A percentile compares a stretch with the other conserved stretches of the same genome.
These are phyloP conservation scores for Epicauta chinensis DNA, from an alignment of 1,140 invertebrate species.

Conservation along the genomic window DNA sequence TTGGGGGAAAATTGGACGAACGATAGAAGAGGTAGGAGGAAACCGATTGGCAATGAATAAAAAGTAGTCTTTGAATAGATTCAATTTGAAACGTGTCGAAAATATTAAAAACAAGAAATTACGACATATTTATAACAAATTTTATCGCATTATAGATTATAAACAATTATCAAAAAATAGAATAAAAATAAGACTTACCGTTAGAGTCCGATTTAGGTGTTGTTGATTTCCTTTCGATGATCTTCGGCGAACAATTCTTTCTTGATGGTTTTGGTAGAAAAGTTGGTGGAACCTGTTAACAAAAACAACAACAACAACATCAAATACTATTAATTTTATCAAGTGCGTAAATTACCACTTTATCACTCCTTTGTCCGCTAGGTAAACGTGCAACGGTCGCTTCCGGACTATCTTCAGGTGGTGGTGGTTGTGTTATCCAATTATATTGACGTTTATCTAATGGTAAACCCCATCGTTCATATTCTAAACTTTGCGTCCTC, in stretches of 20 bases:
- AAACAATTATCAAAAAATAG: slow-evolving; percentile 1
- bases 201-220: slow-evolving; percentile 32
- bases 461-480: slow-evolving; percentile 82
- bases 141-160: too few species aligned
- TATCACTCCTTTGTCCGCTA: slow-evolving; percentile 71
- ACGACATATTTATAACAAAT: too few species aligned
- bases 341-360: slow-evolving; percentile 52
- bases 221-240: slow-evolving; percentile 44
- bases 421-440: slow-evolving; percentile 85
- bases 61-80: too few species aligned
- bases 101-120: too few species aligned
- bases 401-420: slow-evolving; percentile 78
- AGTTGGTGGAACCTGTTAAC: slow-evolving; percentile 49
- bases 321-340: neutral
- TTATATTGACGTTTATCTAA: slow-evolving; percentile 83
- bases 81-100: too few species aligned
- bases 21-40: too few species aligned
- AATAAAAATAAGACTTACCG: slow-evolving; percentile 30
- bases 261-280: slow-evolving; percentile 51
- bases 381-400: slow-evolving; percentile 71
- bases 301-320: slow-evolving; percentile 13
- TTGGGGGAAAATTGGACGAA: slow-evolving; percentile 8
- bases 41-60: slow-evolving; percentile 8
- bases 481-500: slow-evolving; percentile 75
- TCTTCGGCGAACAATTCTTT: slow-evolving; percentile 59